Evolutionary conservation across 2,797 vertebrate genomes (phyloP), one percentile per base, ranked within the genome.

Genomic region (Gallinago solitaria): DNA sequence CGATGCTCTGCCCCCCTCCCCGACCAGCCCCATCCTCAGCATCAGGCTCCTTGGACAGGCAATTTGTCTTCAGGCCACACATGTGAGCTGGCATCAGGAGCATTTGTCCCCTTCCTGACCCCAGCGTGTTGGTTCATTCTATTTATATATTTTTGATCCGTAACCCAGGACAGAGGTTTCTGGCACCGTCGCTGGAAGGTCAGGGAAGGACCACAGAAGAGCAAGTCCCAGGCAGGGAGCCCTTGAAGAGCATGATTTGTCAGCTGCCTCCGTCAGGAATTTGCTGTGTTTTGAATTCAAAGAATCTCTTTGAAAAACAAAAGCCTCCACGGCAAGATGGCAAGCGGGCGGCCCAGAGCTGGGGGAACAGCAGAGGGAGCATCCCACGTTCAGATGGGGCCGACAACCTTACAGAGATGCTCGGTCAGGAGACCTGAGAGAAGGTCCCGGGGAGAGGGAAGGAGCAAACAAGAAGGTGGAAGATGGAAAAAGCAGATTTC

Each of bases 301-400:
- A 83, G 75, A 89, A 85, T 93, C 71, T 92, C 75, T 89, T 93
- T 87, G 25, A 60, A 77, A 95, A 92, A 24, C 81, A 96, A 81
- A 85, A 87, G 77, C 8, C 77, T 47, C 92, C 37, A 24, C 0
- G 5, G 28, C 77, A 71, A 45, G 77, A 53, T 69, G 54, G 67
- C 23, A 83, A 78, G 25, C 47, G 77, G 87, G 47, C 0, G 0
- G 47, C 51, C 43, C 56, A 28, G 71, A 83, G 73, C 57, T 69
- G 45, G 57, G 37, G 59, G 37, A 67, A 87, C 0, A 78, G 50
- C 57, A 48, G 35, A 33, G 60, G 75, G 43, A 83, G 47, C 51
- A 67, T 28, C 79, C 83, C 73, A 48, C 1, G 0, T n/a, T 50
- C 85, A 85, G 39, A 54, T 0, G 5, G n/a, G n/a, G 30, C 43